Base-by-base conservation (phyloP, 2,113 vertebrate species). In the Zonotrichia leucophrys region DNA sequence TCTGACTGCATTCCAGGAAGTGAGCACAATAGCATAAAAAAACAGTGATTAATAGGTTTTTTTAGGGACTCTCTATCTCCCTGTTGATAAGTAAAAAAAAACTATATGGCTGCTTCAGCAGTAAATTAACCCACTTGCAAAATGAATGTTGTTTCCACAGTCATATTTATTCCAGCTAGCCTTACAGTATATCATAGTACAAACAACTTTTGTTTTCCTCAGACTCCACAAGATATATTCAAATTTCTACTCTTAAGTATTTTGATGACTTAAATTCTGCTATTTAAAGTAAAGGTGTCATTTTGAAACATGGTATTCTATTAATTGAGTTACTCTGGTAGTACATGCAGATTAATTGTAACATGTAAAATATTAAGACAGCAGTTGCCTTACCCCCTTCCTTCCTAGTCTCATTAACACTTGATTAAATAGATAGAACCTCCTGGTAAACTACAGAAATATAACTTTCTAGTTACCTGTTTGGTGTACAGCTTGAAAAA, bases 1-100 rank as follows among this genome's bases (percentile, higher is more conserved):
- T 75, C 60, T 90, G 89, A 88, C 83, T 80, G 3, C 64, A 67
- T 93, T 95, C 90, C 91, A 89, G 95, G 88, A 96, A 93, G 49
- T 59, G 83, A 84, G 52, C 39, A 95, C 91, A 96, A 94, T 91
- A 72, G 95, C 56, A 68, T 75, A 77, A 89, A 81, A 63, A 87
- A 94, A 86, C 83, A 93, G 62, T 60, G 76, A 75, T 92, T 92
- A 55, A 47, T 47, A 69, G 17, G 24, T 31, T 35, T 39, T 73
- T 89, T 87, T 89, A 88, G 68, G 8, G 19, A 89, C 22, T 72
- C 55, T 93, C 42, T 90, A 68, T 68, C 56, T 88, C 50, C 30
- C 27, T 49, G 7, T 63, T 86, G 63, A 24, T 58, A 89, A 90
- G 59, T 49, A 30, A 59, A 86, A 86, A 86, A 89, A 39, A 56